Evolutionary conservation across 2,113 vertebrate genomes (phyloP), one percentile per base, ranked within the genome.

Genomic region (Vanacampus margaritifer): DNA sequence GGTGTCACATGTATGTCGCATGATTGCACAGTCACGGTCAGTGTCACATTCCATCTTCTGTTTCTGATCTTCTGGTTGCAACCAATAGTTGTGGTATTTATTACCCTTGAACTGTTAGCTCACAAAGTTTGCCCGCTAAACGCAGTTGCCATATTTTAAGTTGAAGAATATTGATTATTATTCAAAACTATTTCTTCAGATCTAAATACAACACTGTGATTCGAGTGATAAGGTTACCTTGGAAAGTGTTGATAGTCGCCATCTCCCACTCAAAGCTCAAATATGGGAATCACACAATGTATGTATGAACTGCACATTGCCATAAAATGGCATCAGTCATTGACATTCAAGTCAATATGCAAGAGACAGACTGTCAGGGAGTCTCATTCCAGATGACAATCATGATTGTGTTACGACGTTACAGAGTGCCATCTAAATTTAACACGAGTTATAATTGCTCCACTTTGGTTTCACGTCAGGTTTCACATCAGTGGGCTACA

Each of bases 1-100:
- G 43, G 35, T 50, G 16, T 35, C 45, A 23, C 36, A 64, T 17
- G 45, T 35, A 32, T 28, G 16, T 26, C 17, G 9, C 45, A 64
- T 64, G 63, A 64, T 64, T 35, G 45, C 63, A 46, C 63, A 48
- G 43, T 64, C 63, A 64, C 14, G 60, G 60, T 43, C 60, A 62
- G 60, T 62, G 23, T 62, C 60, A 62, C n/a, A 24, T 62, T 62
- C 60, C 37, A 41, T 62, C 60, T 43, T 62, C 7, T 62, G 39
- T 37, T 62, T 24, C 37, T 43, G 60, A 61, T 14, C 19, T 39
- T 61, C 21, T 41, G 36, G 1, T 8, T 35, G 16, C 26, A 36
- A 21, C 57, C 57, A 28, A 16, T 57, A 6, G 13, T 13, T 26
- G 35, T 8, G 6, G 7, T 43, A 43, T 24, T 26, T 43, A 43